A percentile compares a stretch with the other conserved stretches of the same genome.
These are phyloP conservation scores for Carpatolechia fugitivella DNA, from an alignment of 2,888 invertebrate species.

Conservation along the genomic window DNA sequence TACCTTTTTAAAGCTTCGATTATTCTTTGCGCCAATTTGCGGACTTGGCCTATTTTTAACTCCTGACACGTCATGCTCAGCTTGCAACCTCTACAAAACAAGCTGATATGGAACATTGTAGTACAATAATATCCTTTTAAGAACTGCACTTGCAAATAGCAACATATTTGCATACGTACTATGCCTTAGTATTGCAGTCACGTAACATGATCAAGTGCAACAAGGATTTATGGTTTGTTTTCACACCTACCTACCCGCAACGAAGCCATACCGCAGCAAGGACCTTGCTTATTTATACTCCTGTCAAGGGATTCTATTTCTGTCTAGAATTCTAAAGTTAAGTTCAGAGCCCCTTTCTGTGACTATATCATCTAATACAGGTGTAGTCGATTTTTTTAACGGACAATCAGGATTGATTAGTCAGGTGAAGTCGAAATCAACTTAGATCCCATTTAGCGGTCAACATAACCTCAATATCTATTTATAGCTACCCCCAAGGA, in stretches of 20 bases:
- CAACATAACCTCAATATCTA: constrained; percentile 1
- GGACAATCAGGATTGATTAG: too few relatives aligned
- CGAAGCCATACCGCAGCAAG: constrained; percentile 13
- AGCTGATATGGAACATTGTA: not conserved
- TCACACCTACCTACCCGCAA: constrained; percentile 10
- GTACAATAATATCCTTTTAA: not conserved
- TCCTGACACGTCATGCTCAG: not conserved
- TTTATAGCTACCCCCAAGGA: constrained; percentile 9
- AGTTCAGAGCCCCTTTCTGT: too few relatives aligned
- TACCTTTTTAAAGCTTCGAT: too few relatives aligned
- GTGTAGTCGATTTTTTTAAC: too few relatives aligned
- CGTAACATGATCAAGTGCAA: constrained; percentile 7
- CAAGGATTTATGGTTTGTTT: constrained; percentile 16
- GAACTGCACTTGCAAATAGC: not conserved
- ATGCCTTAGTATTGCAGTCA: not conserved
- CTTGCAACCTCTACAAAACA: not conserved
- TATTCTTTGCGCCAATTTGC: too few relatives aligned
- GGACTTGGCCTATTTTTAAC: not conserved
- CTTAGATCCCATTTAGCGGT: not conserved
- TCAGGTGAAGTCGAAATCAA: too few relatives aligned
- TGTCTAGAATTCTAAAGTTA: not conserved
- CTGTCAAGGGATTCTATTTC: not conserved
- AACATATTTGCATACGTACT: not conserved
- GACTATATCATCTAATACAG: too few relatives aligned
- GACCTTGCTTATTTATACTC: constrained; percentile 6